Conservation (phyloP, 2,113 vertebrate species). For the Rattus norvegicus region GRCr8 NC_086020.1:58130501-58131000, state of each 20-base stretch:
- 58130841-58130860: background rate
- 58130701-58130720: background rate
- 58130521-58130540: background rate
- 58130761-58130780: background rate
- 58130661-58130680: background rate
- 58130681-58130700: background rate
- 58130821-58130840: background rate
- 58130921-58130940: background rate
- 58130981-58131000: background rate
- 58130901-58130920: background rate
- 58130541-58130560: background rate
- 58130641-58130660: background rate
- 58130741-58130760: background rate
- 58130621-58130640: background rate
- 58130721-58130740: background rate
- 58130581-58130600: background rate
- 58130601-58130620: background rate
- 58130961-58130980: background rate
- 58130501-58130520: background rate
- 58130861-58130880: background rate
- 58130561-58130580: background rate
- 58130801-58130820: background rate
- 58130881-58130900: background rate
- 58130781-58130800: background rate
- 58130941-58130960: background rate